Evolutionary conservation across 2,797 vertebrate species (phyloP).

Genomic region (Fistularia commersonii): DNA sequence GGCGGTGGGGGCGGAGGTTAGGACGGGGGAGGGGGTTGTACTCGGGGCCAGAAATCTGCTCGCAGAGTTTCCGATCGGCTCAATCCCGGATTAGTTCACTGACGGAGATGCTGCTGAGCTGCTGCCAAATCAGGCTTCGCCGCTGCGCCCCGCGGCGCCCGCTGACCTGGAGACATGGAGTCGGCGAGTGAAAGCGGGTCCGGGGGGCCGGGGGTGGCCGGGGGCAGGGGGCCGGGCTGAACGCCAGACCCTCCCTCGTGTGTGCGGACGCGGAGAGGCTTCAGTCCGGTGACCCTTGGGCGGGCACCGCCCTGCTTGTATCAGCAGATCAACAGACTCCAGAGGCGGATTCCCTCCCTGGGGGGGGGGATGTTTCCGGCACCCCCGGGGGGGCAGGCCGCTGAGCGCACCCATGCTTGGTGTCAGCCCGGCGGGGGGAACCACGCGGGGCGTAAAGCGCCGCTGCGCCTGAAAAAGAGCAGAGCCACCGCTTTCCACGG

Average conservation of each 20-base stretch:
- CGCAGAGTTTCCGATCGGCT: constrained; percentile 56
- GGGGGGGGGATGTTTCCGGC: constrained; percentile 59
- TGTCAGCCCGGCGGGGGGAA: constrained; percentile 40
- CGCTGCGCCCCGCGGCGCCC: constrained; percentile 22
- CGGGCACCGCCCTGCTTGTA: no score
- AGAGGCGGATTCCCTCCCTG: constrained; percentile 46
- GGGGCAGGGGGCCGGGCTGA: no score
- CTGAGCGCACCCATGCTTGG: constrained; percentile 39
- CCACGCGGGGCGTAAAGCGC: constrained; percentile 38
- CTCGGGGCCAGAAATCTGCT: constrained; percentile 39
- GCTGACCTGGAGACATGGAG: constrained; percentile 36
- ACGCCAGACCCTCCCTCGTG: no score
- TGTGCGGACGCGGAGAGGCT: constrained; percentile 22
- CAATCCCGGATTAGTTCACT: constrained; percentile 73
- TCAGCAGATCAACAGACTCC: constrained; percentile 52
- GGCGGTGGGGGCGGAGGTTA: constrained; percentile 14
- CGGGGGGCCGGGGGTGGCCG: no score
- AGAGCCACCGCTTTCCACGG: constrained; percentile 32
- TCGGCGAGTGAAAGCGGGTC: constrained; percentile 20
- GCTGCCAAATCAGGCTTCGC: constrained; percentile 51
- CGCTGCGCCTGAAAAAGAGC: constrained; percentile 28
- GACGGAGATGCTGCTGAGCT: constrained; percentile 61
- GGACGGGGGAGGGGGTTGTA: constrained; percentile 16
- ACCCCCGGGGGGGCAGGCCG: constrained; percentile 45
- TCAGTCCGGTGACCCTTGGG: constrained; percentile 18